phyloP scores from a whole-genome alignment of 2,888 invertebrate genomes.

The Phymatocera aterrima region DNA sequence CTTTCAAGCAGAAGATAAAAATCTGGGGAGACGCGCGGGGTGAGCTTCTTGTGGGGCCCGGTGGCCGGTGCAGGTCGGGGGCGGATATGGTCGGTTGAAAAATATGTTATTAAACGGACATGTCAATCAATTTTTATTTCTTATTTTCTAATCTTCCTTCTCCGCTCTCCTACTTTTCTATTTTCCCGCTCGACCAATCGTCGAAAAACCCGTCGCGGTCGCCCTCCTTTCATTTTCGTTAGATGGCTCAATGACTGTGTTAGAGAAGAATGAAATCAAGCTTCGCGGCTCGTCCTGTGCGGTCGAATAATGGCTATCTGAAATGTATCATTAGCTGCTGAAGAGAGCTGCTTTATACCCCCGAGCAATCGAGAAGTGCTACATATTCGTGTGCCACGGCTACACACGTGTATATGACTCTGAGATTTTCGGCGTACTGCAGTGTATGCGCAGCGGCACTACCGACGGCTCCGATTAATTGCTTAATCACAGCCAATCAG shows the following conservation, averaged over 20 bases:
- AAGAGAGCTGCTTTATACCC: slow-evolving; percentile 36
- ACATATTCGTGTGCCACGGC: slow-evolving; percentile 3
- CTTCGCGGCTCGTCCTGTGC: slow-evolving; percentile 50
- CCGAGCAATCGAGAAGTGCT: slow-evolving; percentile 4
- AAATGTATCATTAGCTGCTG: slow-evolving; percentile 63
- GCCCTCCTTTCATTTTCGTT: slow-evolving; percentile 30
- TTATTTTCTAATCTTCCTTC: too few relatives aligned
- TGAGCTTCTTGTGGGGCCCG: slow-evolving; percentile 47
- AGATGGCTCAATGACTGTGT: neutral
- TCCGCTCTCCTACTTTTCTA: too few relatives aligned
- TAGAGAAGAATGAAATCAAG: neutral
- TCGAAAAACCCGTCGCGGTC: too few relatives aligned
- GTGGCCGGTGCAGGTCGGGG: slow-evolving; percentile 52
- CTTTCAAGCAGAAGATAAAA: neutral
- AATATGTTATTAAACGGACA: slow-evolving; percentile 58
- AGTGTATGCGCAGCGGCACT: too few relatives aligned
- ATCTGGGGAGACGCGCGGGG: slow-evolving; percentile 41
- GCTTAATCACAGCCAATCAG: neutral
- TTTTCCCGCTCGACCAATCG: slow-evolving; percentile 47
- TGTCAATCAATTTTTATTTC: slow-evolving; percentile 58
- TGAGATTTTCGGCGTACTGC: neutral
- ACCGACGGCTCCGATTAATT: too few relatives aligned
- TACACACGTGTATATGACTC: neutral
- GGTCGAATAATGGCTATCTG: slow-evolving; percentile 58
- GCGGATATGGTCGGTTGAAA: slow-evolving; percentile 40